Evolutionary conservation across 2,888 invertebrate genomes (phyloP), one percentile per base, ranked within the genome.

Genomic region (Ferrisia virgata): DNA sequence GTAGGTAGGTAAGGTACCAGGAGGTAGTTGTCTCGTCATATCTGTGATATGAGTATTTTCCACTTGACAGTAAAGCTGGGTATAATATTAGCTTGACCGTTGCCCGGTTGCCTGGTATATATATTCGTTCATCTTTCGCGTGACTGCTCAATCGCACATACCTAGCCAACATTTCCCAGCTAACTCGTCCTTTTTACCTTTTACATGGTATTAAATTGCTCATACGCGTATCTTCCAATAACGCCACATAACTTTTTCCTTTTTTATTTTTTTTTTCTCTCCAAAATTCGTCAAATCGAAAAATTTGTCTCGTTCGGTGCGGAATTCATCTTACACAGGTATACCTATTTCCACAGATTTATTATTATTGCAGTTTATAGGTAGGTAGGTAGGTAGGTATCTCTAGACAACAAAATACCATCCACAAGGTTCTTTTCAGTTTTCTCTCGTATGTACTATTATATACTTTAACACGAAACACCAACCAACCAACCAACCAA

Each of bases 21-120:
- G n/a, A n/a, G n/a, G n/a, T 39, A 39, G 39, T 64, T 64, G 28
- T 64, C 28, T 64, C 64, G 64, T 64, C 64, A 64, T 64, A 64
- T 64, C 64, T 64, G 22, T 64, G 64, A 53, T 53, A 53, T 53
- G 53, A 53, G 64, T 64, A 64, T 64, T 64, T 64, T 64, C 64
- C 64, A 64, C 64, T 64, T 28, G 64, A 64, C 28, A 64, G 64
- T 64, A 31, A 53, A 64, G 25, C 64, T 15, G 64, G 64, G 28
- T 64, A 64, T 64, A 64, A 64, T 64, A 64, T 64, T 64, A 64
- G 64, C 64, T 64, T 64, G 64, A 64, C 64, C 64, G 64, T 64
- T 64, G 28, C 28, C 64, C 28, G 15, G n/a, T n/a, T n/a, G n/a
- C n/a, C n/a, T n/a, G n/a, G n/a, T n/a, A n/a, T n/a, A n/a, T 53